Evolutionary conservation across 2,888 invertebrate genomes (phyloP).

Genomic region (Rosalia funebris): DNA sequence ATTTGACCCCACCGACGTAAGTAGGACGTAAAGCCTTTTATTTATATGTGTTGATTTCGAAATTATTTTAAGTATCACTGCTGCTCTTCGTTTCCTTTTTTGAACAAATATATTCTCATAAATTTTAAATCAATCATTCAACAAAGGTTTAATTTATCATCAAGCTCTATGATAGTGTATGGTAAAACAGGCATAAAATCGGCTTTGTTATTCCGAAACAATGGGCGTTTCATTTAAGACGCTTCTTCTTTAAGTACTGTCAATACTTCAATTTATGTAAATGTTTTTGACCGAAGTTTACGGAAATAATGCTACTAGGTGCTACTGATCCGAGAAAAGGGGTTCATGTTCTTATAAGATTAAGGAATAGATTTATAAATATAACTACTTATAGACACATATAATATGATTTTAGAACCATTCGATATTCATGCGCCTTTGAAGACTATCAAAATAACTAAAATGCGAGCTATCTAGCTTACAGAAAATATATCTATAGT

Average conservation of each 20-base stretch:
- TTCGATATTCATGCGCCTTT: too few species aligned
- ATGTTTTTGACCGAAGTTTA: not conserved
- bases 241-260: not conserved
- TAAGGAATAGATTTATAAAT: too few species aligned
- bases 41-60: slow-evolving; percentile 14
- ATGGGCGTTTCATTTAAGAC: slow-evolving; percentile 3
- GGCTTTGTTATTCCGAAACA: slow-evolving; percentile 11
- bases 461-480: too few species aligned
- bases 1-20: slow-evolving; percentile 19
- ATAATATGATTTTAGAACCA: too few species aligned
- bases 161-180: not conserved
- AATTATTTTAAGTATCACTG: slow-evolving; percentile 9
- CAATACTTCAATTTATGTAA: slow-evolving; percentile 1
- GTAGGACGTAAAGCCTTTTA: slow-evolving; percentile 15
- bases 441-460: too few species aligned
- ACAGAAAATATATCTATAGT: too few species aligned
- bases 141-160: slow-evolving; percentile 18
- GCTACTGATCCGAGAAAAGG: not conserved
- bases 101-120: slow-evolving; percentile 15
- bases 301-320: not conserved
- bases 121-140: slow-evolving; percentile 9
- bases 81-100: slow-evolving; percentile 4
- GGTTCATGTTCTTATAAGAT: too few species aligned
- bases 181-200: slow-evolving; percentile 1
- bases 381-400: too few species aligned